phyloP scores from a whole-genome alignment of 1,140 invertebrate species.

The Dinoponera quadriceps region DNA sequence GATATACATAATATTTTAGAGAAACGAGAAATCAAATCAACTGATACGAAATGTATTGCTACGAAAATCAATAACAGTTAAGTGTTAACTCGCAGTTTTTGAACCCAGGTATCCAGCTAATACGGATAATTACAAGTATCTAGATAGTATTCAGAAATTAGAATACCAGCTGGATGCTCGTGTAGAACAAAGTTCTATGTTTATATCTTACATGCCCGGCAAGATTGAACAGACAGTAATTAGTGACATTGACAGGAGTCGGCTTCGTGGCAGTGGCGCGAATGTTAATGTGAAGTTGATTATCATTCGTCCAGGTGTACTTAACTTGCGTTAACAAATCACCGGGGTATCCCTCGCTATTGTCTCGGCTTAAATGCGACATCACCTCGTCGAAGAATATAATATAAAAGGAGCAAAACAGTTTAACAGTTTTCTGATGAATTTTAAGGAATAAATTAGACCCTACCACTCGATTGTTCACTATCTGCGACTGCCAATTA shows the following conservation, averaged over 20 bases:
- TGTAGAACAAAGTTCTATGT: background rate
- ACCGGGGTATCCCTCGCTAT: constrained; percentile 88
- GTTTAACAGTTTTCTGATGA: background rate
- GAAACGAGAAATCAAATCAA: too few species aligned
- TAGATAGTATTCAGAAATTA: too few species aligned
- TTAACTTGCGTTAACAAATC: constrained; percentile 85
- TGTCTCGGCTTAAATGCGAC: constrained; percentile 85
- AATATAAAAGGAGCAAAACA: constrained; percentile 10
- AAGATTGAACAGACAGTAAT: constrained; percentile 90
- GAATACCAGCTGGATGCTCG: too few species aligned
- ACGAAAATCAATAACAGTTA: too few species aligned
- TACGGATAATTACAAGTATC: too few species aligned
- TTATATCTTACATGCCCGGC: constrained; percentile 86
- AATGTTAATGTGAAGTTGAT: constrained; percentile 88
- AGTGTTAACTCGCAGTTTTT: too few species aligned
- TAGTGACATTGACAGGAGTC: constrained; percentile 89
- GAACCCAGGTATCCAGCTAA: too few species aligned
- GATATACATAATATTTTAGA: too few species aligned
- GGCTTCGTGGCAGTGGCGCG: constrained; percentile 86
- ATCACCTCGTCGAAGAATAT: constrained; percentile 71
- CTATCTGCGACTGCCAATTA: constrained; percentile 82
- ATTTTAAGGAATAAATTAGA: constrained; percentile 4
- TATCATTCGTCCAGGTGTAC: constrained; percentile 87
- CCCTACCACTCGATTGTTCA: constrained; percentile 76
- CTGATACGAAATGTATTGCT: too few species aligned